Conservation (phyloP, 2,113 vertebrate species). For the Entelurus aequoreus region DNA sequence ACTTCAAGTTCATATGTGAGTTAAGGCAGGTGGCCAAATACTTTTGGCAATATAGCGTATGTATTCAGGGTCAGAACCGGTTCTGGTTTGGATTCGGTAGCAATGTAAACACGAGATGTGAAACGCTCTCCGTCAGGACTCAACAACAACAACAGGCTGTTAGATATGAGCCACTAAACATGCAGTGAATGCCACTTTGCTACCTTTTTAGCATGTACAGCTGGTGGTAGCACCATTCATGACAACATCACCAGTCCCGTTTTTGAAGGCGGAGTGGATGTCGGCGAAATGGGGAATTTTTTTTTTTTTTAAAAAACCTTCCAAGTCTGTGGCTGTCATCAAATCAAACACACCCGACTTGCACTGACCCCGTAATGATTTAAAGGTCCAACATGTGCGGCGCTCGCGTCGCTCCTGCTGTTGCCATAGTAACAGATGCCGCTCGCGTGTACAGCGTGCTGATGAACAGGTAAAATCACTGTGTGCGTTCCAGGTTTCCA, state of each 20-base stretch:
- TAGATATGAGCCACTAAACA: too few relatives aligned
- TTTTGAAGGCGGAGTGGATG: not conserved
- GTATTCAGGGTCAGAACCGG: too few relatives aligned
- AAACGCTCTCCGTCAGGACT: too few relatives aligned
- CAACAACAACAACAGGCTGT: too few relatives aligned
- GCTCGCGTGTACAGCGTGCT: slow-evolving; percentile 9
- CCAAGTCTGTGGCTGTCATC: slow-evolving; percentile 13
- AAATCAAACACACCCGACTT: slow-evolving; percentile 3
- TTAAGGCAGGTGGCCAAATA: too few relatives aligned
- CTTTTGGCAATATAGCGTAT: too few relatives aligned
- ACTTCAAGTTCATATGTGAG: too few relatives aligned
- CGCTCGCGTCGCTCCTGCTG: slow-evolving; percentile 15
- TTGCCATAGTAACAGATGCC: slow-evolving; percentile 28
- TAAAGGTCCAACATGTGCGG: not conserved
- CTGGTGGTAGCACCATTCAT: not conserved
- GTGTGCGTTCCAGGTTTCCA: slow-evolving; percentile 17
- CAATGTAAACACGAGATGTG: too few relatives aligned
- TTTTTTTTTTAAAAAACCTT: too few relatives aligned
- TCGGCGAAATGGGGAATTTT: not conserved
- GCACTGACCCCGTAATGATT: slow-evolving; percentile 1
- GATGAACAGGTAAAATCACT: slow-evolving; percentile 21
- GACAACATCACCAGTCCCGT: too few relatives aligned
- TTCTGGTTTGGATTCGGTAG: too few relatives aligned
- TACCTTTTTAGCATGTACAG: not conserved
- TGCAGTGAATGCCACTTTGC: too few relatives aligned